These are phyloP conservation scores for Sympetrum striolatum DNA, from an alignment of 2,888 invertebrate genomes.

Conservation along the genomic window DNA sequence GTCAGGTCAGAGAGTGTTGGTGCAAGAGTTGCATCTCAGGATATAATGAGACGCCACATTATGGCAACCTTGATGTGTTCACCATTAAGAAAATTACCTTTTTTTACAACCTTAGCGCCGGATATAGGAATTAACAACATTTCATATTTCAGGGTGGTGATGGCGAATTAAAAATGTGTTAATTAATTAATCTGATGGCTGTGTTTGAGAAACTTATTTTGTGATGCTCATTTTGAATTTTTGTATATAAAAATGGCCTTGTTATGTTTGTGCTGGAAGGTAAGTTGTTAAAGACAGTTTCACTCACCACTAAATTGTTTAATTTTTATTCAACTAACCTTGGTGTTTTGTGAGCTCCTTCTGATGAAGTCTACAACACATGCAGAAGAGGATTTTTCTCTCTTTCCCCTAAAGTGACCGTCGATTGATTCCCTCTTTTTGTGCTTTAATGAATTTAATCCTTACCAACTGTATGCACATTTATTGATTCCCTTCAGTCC, in stretches of 20 bases:
- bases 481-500: slow-evolving; percentile 16
- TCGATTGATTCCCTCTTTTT: background rate
- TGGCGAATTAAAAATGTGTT: background rate
- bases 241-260: slow-evolving; percentile 33
- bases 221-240: slow-evolving; percentile 11
- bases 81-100: background rate
- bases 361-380: slow-evolving; percentile 28
- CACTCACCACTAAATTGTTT: slow-evolving; percentile 39
- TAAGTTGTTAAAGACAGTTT: slow-evolving; percentile 16
- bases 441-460: slow-evolving; percentile 30
- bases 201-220: slow-evolving; percentile 4
- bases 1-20: slow-evolving; percentile 34
- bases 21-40: slow-evolving; percentile 33
- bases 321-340: slow-evolving; percentile 24
- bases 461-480: slow-evolving; percentile 32
- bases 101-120: background rate
- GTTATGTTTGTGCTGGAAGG: slow-evolving; percentile 4
- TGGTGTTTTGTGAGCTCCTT: slow-evolving; percentile 40
- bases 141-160: slow-evolving; percentile 40
- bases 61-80: background rate
- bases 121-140: slow-evolving; percentile 33
- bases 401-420: background rate
- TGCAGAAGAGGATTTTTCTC: slow-evolving; percentile 24
- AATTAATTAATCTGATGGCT: background rate
- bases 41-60: slow-evolving; percentile 1